A percentile compares a stretch with the other conserved stretches of the same genome.
phyloP scores from a whole-genome alignment of 2,113 vertebrate genomes.

The Calonectris borealis region DNA sequence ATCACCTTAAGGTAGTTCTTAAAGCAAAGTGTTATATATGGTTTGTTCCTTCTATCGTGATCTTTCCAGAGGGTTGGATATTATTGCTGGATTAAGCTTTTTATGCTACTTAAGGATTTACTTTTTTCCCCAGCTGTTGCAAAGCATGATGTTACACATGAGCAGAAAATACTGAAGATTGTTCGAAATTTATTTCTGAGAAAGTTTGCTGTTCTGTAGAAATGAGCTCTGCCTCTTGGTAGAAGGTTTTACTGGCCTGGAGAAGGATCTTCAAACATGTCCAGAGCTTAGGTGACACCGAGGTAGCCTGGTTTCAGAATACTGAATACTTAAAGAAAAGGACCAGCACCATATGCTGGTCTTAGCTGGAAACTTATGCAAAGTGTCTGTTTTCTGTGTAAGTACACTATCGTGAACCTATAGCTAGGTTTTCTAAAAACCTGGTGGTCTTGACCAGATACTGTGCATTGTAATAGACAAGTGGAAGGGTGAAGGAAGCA shows the following conservation, averaged over 20 bases:
- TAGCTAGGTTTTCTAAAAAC: neutral
- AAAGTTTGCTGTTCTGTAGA: neutral
- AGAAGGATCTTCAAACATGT: neutral
- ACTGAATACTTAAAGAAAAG: neutral
- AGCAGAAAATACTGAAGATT: neutral
- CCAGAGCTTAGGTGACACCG: neutral
- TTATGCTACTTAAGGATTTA: neutral
- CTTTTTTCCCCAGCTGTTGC: neutral
- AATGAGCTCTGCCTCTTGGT: neutral
- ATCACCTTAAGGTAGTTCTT: neutral
- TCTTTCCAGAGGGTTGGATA: neutral
- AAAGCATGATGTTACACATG: neutral
- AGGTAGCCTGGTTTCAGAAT: neutral
- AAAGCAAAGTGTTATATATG: neutral
- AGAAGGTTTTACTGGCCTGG: neutral
- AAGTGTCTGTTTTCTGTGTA: neutral
- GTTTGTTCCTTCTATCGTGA: neutral
- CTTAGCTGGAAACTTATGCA: neutral
- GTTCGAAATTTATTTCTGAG: neutral
- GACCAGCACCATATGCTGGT: neutral
- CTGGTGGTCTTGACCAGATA: neutral
- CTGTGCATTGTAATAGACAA: neutral
- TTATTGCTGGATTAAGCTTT: neutral
- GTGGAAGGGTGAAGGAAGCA: neutral
- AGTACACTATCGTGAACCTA: neutral